A percentile compares a stretch with the other conserved stretches of the same genome.
Conservation (phyloP, 2,797 vertebrate species). For the Molothrus ater region DNA sequence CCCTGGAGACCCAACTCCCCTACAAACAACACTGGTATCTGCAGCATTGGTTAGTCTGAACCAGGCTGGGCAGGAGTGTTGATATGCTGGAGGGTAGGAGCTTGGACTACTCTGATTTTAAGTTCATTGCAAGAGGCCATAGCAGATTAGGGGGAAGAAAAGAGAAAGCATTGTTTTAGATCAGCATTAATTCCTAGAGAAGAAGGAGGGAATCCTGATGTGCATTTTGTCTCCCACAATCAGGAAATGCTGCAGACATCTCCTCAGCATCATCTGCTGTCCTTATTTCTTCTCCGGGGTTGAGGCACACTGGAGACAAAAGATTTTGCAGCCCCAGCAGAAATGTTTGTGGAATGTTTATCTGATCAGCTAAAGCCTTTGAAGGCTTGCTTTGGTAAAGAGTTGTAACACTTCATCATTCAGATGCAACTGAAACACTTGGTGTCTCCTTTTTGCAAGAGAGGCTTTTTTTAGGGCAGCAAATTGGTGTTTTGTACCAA, state of each 20-base stretch:
- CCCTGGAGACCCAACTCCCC: not conserved
- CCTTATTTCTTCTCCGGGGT: conserved; percentile 39
- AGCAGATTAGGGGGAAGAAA: not conserved
- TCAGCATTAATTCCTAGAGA: conserved; percentile 2
- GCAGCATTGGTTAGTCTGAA: not conserved
- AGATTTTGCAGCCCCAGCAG: conserved; percentile 67
- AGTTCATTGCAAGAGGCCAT: not conserved
- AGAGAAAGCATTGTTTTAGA: not conserved
- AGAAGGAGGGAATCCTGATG: not conserved
- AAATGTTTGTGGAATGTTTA: conserved; percentile 70
- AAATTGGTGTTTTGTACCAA: conserved; percentile 11
- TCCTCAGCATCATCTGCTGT: conserved; percentile 66
- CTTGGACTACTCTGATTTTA: not conserved
- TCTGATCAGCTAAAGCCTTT: conserved; percentile 60
- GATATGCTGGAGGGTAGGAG: not conserved
- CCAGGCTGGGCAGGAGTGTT: not conserved
- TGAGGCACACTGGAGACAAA: conserved; percentile 16
- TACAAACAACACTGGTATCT: accelerated
- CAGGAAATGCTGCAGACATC: conserved; percentile 73
- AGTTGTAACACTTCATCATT: conserved; percentile 74
- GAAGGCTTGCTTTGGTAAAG: conserved; percentile 67
- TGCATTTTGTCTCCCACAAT: conserved; percentile 26
- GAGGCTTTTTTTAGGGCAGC: not conserved
- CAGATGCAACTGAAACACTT: conserved; percentile 48
- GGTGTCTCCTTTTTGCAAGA: conserved; percentile 22